These are phyloP conservation scores for Cryptocephalus moraei DNA, from an alignment of 2,888 invertebrate genomes.

Conservation along the genomic window DNA sequence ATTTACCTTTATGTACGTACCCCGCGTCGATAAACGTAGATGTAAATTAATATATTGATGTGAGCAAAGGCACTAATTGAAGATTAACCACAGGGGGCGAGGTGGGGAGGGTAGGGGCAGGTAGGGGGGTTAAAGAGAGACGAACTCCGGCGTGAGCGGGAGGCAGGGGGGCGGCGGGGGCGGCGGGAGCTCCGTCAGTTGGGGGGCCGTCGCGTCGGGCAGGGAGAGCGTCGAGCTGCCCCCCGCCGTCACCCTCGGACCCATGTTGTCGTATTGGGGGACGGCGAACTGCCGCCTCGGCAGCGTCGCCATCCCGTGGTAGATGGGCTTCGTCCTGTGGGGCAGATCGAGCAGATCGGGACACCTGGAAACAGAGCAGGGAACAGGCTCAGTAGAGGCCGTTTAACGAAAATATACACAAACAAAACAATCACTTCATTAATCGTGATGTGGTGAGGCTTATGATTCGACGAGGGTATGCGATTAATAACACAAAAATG, in stretches of 20 bases:
- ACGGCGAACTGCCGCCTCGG: constrained; percentile 32
- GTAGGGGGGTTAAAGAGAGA: constrained; percentile 39
- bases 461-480: too few species aligned
- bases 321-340: constrained; percentile 39
- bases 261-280: constrained; percentile 76
- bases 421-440: too few species aligned
- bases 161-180: constrained; percentile 51
- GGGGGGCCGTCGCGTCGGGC: constrained; percentile 49
- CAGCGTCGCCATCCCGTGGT: constrained; percentile 38
- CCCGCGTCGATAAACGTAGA: neutral
- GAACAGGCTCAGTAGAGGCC: neutral
- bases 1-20: neutral
- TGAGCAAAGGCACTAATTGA: constrained; percentile 42
- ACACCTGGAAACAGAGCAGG: constrained; percentile 50
- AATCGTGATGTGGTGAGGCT: too few species aligned
- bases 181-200: constrained; percentile 38
- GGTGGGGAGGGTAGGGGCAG: too few species aligned
- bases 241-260: constrained; percentile 77
- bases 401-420: too few species aligned
- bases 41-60: constrained; percentile 21
- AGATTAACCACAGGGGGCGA: constrained; percentile 35
- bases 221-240: constrained; percentile 81
- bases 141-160: constrained; percentile 47
- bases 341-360: constrained; percentile 72
- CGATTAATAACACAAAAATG: too few species aligned